Evolutionary conservation across 2,888 invertebrate genomes (phyloP), one percentile per base, ranked within the genome.

Genomic region (Sarcophaga caerulescens): DNA sequence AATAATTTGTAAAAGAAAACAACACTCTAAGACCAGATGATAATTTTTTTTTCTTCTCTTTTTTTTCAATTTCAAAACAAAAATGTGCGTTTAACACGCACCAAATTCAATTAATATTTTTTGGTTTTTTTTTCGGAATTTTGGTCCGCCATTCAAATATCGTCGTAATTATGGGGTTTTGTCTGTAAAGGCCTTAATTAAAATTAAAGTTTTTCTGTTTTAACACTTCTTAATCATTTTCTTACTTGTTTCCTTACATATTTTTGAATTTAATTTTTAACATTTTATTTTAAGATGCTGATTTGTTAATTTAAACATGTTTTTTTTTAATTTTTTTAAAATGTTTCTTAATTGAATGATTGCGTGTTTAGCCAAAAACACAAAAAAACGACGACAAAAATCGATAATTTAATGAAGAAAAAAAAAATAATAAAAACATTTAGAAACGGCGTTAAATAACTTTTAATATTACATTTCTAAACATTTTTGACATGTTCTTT

Each of bases 61-160:
- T 45, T 74, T 45, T 60, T 21, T 44, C 25, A 14, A 74, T 17
- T 60, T 25, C 21, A 73, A 80, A 73, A 59, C n/a, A 45, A 73
- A 59, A 62, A 63, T 63, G 52, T 62, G 81, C 60, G 52, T 81
- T 52, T 70, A 63, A 63, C 69, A 76, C 63, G 69, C 63, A 63
- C 14, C 52, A 52, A 52, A 52, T 52, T 52, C 35, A 35, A 35
- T 52, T 14, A 52, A 14, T 14, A 0, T 52, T 52, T 12, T 17
- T 14, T 47, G 1, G 0, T 47, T 47, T 12, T 47, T 47, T 47
- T 47, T 47, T 47, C 6, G 2, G 4, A 1, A 1, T 52, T 35
- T 35, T 52, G 5, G 12, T 14, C 17, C 4, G 52, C 12, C 52
- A 52, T 52, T 52, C 14, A 52, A 52, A 14, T 52, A 35, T 35